Evolutionary conservation across 2,113 vertebrate genomes (phyloP).

Genomic region (Xyrauchen texanus): DNA sequence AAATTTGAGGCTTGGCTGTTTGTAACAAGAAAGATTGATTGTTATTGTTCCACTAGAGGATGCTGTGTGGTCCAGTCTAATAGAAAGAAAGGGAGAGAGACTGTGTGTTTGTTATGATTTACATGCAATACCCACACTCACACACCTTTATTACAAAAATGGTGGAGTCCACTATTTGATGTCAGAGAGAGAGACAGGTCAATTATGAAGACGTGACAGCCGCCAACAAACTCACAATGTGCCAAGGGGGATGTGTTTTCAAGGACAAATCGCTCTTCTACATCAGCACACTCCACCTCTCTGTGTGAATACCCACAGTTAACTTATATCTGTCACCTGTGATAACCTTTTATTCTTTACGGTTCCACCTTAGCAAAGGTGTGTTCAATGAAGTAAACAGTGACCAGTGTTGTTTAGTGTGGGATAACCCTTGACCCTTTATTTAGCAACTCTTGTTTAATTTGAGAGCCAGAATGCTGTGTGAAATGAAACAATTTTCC

Average conservation of each 20-base stretch:
- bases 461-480: background rate
- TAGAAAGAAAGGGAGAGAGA: background rate
- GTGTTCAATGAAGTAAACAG: slow-evolving; percentile 1
- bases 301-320: slow-evolving; percentile 23
- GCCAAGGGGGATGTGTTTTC: background rate
- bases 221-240: slow-evolving; percentile 17
- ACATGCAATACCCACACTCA: background rate
- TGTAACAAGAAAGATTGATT: too few species aligned
- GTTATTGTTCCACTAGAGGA: background rate
- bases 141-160: background rate
- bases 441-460: background rate
- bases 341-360: slow-evolving; percentile 1
- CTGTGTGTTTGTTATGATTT: background rate
- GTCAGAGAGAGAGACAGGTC: slow-evolving; percentile 33
- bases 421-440: background rate
- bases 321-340: slow-evolving; percentile 23
- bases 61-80: background rate
- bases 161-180: background rate
- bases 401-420: background rate
- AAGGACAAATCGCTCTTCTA: slow-evolving; percentile 15
- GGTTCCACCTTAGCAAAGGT: slow-evolving; percentile 7
- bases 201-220: slow-evolving; percentile 31
- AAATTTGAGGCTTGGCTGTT: too few species aligned
- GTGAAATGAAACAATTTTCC: too few species aligned
- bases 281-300: slow-evolving; percentile 28